phyloP scores from a whole-genome alignment of 2,888 invertebrate species.

The Eumacrocentrus americanus region DNA sequence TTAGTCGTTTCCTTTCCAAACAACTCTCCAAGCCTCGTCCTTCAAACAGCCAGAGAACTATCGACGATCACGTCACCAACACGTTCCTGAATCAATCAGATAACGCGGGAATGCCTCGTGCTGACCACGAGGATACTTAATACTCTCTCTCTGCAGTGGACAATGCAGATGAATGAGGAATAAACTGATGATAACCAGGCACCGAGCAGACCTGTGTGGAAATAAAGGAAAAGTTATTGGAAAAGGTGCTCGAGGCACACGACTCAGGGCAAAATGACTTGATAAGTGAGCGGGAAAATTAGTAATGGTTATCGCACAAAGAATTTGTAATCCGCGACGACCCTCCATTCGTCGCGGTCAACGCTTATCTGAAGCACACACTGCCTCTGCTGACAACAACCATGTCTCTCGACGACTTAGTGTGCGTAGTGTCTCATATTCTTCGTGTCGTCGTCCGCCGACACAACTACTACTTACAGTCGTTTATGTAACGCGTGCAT shows the following conservation, averaged over 20 bases:
- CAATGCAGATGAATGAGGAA: no score
- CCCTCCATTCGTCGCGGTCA: constrained; percentile 16
- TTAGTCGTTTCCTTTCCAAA: constrained; percentile 10
- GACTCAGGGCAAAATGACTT: no score
- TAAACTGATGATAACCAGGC: no score
- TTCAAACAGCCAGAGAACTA: neutral
- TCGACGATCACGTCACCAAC: neutral
- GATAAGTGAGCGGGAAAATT: neutral
- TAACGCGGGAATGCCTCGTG: neutral
- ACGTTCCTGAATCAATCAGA: neutral
- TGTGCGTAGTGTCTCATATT: constrained; percentile 5
- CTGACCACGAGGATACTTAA: no score
- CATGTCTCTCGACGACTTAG: constrained; percentile 3
- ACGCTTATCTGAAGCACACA: constrained; percentile 28
- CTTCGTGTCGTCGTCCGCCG: constrained; percentile 19
- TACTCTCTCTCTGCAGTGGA: no score
- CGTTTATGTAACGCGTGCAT: constrained; percentile 25
- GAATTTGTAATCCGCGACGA: neutral
- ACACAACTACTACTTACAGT: no score
- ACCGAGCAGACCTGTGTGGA: no score
- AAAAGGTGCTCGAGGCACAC: no score
- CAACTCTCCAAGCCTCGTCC: no score
- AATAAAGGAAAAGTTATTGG: no score
- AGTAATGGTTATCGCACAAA: no score
- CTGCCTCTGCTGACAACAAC: no score